phyloP scores from a whole-genome alignment of 2,797 vertebrate genomes.

The Anguilla megastoma region DNA sequence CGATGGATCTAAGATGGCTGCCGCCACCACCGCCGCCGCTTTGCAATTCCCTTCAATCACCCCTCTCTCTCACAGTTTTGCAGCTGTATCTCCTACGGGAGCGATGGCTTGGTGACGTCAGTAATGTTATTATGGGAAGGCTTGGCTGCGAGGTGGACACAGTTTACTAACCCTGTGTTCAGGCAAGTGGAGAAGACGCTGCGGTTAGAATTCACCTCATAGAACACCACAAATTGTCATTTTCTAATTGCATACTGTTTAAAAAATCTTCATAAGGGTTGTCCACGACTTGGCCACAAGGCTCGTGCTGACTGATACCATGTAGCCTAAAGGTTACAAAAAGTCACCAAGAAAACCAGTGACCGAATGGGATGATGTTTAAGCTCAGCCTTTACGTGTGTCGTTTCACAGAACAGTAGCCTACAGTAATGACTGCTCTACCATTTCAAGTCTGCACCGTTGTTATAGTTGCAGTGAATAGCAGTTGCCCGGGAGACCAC shows the following conservation, averaged over 20 bases:
- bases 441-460: no score
- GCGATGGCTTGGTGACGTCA: constrained; percentile 71
- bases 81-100: constrained; percentile 57
- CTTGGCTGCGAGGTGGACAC: constrained; percentile 50
- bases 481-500: not conserved
- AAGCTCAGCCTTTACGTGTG: not conserved
- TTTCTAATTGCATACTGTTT: not conserved
- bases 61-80: constrained; percentile 61
- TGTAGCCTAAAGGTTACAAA: not conserved
- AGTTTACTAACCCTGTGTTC: constrained; percentile 49
- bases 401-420: not conserved
- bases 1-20: constrained; percentile 81
- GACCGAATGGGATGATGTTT: not conserved
- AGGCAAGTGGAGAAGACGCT: constrained; percentile 41
- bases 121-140: constrained; percentile 69
- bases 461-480: not conserved
- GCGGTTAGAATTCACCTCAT: not conserved
- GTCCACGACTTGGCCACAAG: not conserved
- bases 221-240: not conserved
- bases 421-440: no score
- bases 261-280: not conserved
- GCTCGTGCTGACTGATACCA: not conserved
- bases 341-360: not conserved
- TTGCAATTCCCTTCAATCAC: constrained; percentile 54
- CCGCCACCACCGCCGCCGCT: constrained; percentile 60